Evolutionary conservation across 2,797 vertebrate genomes (phyloP).

Genomic region (Holocentrus rufus): DNA sequence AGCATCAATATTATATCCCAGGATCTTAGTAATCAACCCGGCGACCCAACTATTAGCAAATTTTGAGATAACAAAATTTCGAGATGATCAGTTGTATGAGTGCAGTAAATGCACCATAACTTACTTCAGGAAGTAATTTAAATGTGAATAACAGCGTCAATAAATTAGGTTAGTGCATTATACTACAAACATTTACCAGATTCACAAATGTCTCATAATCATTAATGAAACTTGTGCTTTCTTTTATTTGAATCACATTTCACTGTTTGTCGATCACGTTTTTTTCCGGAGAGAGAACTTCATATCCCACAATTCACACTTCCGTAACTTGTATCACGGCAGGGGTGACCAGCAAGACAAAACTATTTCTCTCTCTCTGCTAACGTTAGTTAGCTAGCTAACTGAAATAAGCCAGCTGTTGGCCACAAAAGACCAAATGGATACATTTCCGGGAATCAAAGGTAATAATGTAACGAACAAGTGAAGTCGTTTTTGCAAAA

Average conservation of each 20-base stretch:
- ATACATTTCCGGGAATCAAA: conserved; percentile 55
- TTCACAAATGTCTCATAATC: not conserved
- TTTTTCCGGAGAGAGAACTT: conserved; percentile 39
- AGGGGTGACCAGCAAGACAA: conserved; percentile 30
- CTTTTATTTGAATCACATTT: not conserved
- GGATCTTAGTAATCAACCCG: too few species aligned
- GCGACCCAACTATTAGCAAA: too few species aligned
- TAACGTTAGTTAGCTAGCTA: conserved; percentile 39
- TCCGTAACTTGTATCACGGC: conserved; percentile 46
- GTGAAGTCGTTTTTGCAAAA: not conserved
- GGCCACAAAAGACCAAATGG: conserved; percentile 16
- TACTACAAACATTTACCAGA: not conserved
- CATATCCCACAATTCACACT: conserved; percentile 69
- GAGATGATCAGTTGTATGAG: not conserved
- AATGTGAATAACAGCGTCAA: not conserved
- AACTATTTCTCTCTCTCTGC: conserved; percentile 25
- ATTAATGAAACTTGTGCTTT: not conserved
- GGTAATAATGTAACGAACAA: conserved; percentile 43
- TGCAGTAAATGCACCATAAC: conserved; percentile 9
- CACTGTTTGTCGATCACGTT: not conserved
- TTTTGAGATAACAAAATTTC: too few species aligned
- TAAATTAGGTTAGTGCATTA: too few species aligned
- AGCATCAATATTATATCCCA: too few species aligned
- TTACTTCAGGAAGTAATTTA: not conserved
- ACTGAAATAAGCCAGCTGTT: conserved; percentile 25